phyloP scores from a whole-genome alignment of 2,113 vertebrate species.

The Protobothrops mucrosquamatus region DNA sequence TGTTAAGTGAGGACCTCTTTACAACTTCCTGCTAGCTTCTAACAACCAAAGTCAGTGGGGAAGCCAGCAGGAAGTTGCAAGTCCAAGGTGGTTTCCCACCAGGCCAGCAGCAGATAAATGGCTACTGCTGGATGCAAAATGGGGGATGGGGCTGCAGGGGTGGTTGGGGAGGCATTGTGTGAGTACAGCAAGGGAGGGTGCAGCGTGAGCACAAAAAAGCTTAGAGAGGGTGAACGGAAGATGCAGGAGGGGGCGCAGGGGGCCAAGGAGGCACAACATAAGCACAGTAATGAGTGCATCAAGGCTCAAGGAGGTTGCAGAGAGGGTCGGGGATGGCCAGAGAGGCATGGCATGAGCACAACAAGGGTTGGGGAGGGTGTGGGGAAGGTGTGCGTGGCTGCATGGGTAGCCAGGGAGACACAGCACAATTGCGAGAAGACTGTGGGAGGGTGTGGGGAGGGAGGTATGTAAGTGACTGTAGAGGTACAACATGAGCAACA shows the following conservation, averaged over 20 bases:
- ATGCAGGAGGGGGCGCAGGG: background rate
- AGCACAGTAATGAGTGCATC: background rate
- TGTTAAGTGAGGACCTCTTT: background rate
- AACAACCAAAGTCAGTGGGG: background rate
- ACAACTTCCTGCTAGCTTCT: background rate
- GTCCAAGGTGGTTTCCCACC: background rate
- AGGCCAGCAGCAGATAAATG: background rate
- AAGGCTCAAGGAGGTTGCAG: background rate
- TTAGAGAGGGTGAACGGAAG: background rate
- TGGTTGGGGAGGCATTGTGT: background rate
- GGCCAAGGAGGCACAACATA: background rate
- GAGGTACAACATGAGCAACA: too few relatives aligned
- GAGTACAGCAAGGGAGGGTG: background rate
- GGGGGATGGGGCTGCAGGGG: background rate
- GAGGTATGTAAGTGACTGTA: too few relatives aligned
- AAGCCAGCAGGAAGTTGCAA: background rate
- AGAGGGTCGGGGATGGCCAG: background rate
- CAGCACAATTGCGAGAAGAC: background rate
- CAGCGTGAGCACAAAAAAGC: background rate
- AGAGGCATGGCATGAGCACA: background rate
- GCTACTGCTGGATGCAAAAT: background rate
- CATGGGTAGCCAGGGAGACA: background rate
- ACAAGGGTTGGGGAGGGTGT: background rate
- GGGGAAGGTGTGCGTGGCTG: background rate
- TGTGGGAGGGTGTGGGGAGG: background rate